Percentiles rank a stretch among this genome's conserved stretches.
phyloP scores from a whole-genome alignment of 2,113 vertebrate genomes.

The Pollimyrus isidori region DNA sequence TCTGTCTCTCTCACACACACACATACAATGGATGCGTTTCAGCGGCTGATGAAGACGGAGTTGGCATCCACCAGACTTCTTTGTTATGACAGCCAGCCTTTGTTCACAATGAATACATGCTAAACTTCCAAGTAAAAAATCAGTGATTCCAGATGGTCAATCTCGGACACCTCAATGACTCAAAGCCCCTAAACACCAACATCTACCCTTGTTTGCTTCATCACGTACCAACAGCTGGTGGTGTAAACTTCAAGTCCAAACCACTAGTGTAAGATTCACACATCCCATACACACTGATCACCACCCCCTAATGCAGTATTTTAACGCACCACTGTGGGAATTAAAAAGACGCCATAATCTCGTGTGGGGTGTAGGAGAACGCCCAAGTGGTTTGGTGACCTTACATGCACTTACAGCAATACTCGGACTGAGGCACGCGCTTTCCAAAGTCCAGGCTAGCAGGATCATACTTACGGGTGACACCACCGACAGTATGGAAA shows the following conservation, averaged over 20 bases:
- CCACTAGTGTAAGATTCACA: background rate
- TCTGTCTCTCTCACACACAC: background rate
- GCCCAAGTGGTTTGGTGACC: background rate
- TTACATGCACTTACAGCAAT: background rate
- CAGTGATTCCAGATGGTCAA: background rate
- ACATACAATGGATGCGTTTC: background rate
- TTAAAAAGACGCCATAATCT: background rate
- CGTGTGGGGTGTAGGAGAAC: background rate
- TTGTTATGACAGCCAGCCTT: background rate
- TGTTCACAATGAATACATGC: background rate
- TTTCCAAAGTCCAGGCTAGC: background rate
- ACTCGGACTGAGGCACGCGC: background rate
- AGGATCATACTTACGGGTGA: background rate
- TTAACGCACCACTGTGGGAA: background rate
- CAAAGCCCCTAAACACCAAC: background rate
- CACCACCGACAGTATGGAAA: background rate
- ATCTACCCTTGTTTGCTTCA: background rate
- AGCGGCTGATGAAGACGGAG: background rate
- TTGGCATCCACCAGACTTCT: background rate
- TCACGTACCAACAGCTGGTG: background rate
- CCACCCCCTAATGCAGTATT: background rate
- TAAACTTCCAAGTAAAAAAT: background rate
- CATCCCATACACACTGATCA: background rate
- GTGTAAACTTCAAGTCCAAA: background rate
- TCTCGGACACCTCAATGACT: background rate